Percentiles rank a stretch among this genome's conserved stretches.
Evolutionary conservation across 2,888 invertebrate genomes (phyloP).

Genomic region (Metalampra italica): DNA sequence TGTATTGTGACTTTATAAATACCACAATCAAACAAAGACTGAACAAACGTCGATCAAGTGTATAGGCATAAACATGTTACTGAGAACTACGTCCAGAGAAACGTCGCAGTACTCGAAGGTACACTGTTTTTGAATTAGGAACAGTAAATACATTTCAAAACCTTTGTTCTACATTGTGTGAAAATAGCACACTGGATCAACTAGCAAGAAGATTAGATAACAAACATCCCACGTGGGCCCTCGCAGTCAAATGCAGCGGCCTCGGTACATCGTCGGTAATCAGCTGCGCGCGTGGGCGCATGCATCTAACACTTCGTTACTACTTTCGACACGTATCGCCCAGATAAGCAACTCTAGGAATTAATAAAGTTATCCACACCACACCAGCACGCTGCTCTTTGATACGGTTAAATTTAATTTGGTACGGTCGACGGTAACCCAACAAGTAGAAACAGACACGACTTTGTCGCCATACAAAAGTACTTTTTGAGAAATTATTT

Average conservation of each 20-base stretch:
- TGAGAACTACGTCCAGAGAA: background rate
- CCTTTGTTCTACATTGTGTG: slow-evolving; percentile 45
- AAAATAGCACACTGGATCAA: slow-evolving; percentile 60
- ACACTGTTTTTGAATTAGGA: no score
- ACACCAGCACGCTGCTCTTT: slow-evolving; percentile 22
- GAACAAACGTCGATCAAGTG: background rate
- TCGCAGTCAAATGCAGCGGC: slow-evolving; percentile 14
- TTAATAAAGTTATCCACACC: slow-evolving; percentile 54
- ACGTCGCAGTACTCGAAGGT: background rate
- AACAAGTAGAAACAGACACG: background rate
- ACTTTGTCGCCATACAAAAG: no score
- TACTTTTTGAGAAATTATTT: no score
- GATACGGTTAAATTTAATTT: slow-evolving; percentile 27
- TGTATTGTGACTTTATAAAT: background rate
- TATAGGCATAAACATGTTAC: background rate
- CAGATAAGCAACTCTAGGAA: slow-evolving; percentile 41
- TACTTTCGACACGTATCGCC: slow-evolving; percentile 53
- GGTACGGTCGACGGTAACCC: slow-evolving; percentile 1
- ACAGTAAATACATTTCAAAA: no score
- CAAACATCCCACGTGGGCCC: slow-evolving; percentile 55
- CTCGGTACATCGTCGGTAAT: slow-evolving; percentile 13
- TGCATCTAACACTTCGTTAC: slow-evolving; percentile 60
- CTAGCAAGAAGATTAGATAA: slow-evolving; percentile 64
- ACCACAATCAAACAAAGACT: background rate
- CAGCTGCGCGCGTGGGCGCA: slow-evolving; percentile 46